Percentiles rank a stretch among this genome's conserved stretches.
Evolutionary conservation across 1,140 invertebrate species (phyloP).

Genomic region (Cyclina sinensis): DNA sequence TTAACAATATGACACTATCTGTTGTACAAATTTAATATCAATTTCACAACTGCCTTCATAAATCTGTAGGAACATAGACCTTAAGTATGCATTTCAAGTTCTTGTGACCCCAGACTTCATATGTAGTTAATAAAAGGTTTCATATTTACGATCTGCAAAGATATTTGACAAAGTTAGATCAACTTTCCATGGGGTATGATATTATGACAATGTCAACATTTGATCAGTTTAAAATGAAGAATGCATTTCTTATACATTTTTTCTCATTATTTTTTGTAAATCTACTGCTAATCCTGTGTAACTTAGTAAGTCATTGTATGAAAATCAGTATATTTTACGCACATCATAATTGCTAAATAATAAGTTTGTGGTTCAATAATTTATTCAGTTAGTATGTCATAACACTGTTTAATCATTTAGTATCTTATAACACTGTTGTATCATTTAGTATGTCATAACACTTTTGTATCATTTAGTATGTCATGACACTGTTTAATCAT

Average conservation of each 20-base stretch:
- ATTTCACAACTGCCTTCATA: background rate
- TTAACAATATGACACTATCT: background rate
- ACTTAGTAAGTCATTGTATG: no score
- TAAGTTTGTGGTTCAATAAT: no score
- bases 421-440: no score
- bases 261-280: background rate
- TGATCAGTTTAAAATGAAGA: constrained; percentile 22
- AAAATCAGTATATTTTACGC: no score
- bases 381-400: no score
- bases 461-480: no score
- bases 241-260: background rate
- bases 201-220: constrained; percentile 19
- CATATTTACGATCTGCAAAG: constrained; percentile 18
- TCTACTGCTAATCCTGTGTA: background rate
- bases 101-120: background rate
- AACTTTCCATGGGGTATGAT: constrained; percentile 21
- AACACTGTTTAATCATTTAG: no score
- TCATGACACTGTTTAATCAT: no score
- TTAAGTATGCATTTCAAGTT: constrained; percentile 10
- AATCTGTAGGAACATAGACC: background rate
- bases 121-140: constrained; percentile 18
- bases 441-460: no score
- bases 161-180: constrained; percentile 16
- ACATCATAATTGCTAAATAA: no score
- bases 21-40: constrained; percentile 20